Conservation (phyloP, 2,888 invertebrate genomes). For the Brachyopa scutellaris region DNA sequence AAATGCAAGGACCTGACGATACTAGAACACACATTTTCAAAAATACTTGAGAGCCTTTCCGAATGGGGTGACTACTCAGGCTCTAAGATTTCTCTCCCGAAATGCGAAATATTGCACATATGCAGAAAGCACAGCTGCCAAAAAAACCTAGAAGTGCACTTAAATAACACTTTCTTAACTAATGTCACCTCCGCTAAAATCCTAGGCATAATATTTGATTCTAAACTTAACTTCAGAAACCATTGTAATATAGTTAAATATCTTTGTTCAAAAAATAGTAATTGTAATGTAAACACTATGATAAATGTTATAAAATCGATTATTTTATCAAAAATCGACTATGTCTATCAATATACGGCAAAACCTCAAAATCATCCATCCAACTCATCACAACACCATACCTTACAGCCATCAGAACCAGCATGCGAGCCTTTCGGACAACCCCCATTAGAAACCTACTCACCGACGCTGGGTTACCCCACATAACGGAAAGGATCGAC, state of each 20-base stretch:
- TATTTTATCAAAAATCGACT: not conserved
- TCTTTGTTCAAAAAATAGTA: not conserved
- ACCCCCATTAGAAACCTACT: not conserved
- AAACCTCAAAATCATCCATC: not conserved
- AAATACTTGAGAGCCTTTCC: constrained; percentile 12
- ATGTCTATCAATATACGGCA: not conserved
- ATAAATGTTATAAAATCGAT: not conserved
- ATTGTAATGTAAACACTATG: not conserved
- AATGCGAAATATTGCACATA: constrained; percentile 51
- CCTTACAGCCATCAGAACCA: not conserved
- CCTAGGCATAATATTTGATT: not conserved
- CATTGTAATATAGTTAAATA: not conserved
- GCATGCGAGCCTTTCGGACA: not conserved
- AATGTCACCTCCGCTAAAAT: constrained; percentile 1
- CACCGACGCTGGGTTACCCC: not conserved
- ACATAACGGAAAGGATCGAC: not conserved
- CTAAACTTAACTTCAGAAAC: not conserved
- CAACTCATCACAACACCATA: not conserved
- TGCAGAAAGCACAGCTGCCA: constrained; percentile 38
- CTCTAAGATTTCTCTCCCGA: constrained; percentile 46
- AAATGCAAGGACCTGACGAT: constrained; percentile 23
- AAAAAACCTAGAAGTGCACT: not conserved
- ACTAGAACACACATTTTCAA: constrained; percentile 13
- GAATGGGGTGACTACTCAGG: constrained; percentile 35
- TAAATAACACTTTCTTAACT: not conserved